Base-by-base conservation (phyloP, 2,113 vertebrate species). In the Gambusia affinis region DNA sequence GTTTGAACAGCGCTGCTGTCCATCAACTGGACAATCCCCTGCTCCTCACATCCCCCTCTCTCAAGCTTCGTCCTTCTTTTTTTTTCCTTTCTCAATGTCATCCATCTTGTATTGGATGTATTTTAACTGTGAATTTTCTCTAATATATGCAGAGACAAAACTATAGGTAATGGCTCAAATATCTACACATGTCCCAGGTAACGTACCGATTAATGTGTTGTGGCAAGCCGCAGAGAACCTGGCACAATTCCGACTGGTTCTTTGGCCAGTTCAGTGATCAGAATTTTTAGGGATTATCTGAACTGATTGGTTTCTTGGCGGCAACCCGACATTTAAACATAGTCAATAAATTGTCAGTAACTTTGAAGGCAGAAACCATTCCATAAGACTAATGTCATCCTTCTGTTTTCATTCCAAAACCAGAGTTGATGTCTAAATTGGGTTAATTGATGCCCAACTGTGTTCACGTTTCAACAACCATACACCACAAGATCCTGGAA, bases 81-180 rank as follows among this genome's bases (percentile, higher is more conserved):
- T 85, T 42, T 66, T 85, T 63, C 67, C 67, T 60, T 78, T 51
- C n/a, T 85, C 91, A 92, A 89, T 92, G 90, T 92, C 91, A 90
- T 83, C 63, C 83, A 81, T 76, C 73, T 73, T 35, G 7, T 78
- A 70, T 75, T 73, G 79, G 82, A 84, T 79, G 74, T 84, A n/a
- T 24, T 5, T n/a, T 57, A 57, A 7, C 51, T n/a, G 51, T 57
- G 24, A 10, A 57, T n/a, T 57, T 57, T 57, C 8, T 57, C 51
- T 10, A n/a, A 57, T 54, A 6, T 19, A 0, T 1, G 5, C 44
- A 47, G 19, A 6, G 15, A 22, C 47, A 54, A 19, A 19, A 22
- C 19, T 54, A 24, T 24, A 24, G 6, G 4, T 22, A 54, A 5
- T 4, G 6, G 47, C 47, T 54, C 22, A 24, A 42, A 24, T 54